Conservation (phyloP, 2,797 vertebrate genomes). For the Vireo griseus region DNA sequence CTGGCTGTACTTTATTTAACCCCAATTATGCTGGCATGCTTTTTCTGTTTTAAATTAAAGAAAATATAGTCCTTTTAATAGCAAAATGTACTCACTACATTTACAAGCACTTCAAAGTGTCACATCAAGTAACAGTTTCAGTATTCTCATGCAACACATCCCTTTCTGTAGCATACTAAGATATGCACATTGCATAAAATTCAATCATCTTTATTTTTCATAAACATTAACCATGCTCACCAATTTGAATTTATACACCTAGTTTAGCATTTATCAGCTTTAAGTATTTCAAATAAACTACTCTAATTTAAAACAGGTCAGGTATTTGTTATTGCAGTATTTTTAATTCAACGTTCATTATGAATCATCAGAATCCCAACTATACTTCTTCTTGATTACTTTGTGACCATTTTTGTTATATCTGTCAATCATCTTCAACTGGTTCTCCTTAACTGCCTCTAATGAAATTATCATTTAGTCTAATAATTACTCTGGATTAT, state of each 20-base stretch:
- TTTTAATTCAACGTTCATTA: neutral
- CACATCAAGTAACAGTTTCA: neutral
- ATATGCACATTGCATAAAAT: neutral
- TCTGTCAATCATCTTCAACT: neutral
- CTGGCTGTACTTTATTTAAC: neutral
- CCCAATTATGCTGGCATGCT: neutral
- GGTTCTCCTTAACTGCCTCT: neutral
- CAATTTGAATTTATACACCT: neutral
- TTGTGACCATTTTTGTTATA: neutral
- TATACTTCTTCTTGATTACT: neutral
- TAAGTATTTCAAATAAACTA: neutral
- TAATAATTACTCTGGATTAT: neutral
- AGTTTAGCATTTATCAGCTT: neutral
- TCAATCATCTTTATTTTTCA: neutral
- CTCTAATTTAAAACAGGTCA: neutral
- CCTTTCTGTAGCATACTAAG: neutral
- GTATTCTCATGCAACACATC: neutral
- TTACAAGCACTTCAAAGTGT: neutral
- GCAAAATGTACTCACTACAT: neutral
- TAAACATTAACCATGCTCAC: neutral
- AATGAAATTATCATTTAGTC: neutral
- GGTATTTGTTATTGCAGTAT: neutral
- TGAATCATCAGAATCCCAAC: neutral
- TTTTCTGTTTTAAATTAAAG: neutral
- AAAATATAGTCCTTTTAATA: neutral